Evolutionary conservation across 2,888 invertebrate genomes (phyloP).

Genomic region (Athalia rosae): DNA sequence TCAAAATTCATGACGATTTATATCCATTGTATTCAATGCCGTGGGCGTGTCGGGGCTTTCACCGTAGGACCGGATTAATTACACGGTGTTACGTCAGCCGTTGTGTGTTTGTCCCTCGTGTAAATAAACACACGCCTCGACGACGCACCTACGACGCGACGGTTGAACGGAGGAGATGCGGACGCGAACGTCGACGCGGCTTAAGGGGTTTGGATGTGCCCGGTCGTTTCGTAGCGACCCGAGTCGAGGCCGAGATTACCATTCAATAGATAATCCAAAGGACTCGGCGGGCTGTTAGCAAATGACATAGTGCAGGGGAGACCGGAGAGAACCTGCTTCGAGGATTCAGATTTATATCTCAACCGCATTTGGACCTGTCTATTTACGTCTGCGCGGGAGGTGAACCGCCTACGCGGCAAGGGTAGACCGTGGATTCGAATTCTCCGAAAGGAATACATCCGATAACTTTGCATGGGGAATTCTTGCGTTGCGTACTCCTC

Average conservation of each 20-base stretch:
- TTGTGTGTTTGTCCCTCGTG: constrained; percentile 43
- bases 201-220: background rate
- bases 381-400: too few relatives aligned
- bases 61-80: constrained; percentile 61
- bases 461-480: too few relatives aligned
- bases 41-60: constrained; percentile 57
- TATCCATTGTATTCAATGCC: constrained; percentile 62
- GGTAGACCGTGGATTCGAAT: background rate
- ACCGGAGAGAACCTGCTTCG: constrained; percentile 18
- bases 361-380: constrained; percentile 8
- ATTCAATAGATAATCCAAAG: constrained; percentile 64
- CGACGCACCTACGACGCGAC: constrained; percentile 22
- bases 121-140: constrained; percentile 41
- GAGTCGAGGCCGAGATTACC: constrained; percentile 56
- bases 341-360: constrained; percentile 21
- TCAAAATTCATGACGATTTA: constrained; percentile 69
- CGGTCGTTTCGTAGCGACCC: constrained; percentile 20
- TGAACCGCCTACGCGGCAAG: background rate
- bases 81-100: constrained; percentile 48
- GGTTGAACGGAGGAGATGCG: background rate
- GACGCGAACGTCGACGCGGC: background rate
- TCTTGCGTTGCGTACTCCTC: too few relatives aligned
- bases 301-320: constrained; percentile 35
- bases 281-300: constrained; percentile 30
- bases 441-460: too few relatives aligned